A percentile compares a stretch with the other conserved stretches of the same genome.
These are phyloP conservation scores for Nannoperca obscura DNA, from an alignment of 2,797 vertebrate genomes.

Conservation along the genomic window DNA sequence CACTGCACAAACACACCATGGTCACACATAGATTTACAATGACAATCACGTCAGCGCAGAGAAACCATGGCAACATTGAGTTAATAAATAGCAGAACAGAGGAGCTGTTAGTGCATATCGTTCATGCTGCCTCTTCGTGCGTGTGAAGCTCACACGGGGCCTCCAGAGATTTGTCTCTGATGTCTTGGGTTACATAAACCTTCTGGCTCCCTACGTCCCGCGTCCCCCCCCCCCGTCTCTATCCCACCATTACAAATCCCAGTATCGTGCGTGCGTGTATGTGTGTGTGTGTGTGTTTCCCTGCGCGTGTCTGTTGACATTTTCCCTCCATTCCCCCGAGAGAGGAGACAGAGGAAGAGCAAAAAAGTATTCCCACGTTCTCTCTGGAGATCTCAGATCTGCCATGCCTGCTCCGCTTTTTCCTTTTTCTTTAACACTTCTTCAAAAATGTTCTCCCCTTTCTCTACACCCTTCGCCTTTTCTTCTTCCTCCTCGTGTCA, in stretches of 20 bases:
- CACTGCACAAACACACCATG: conserved; percentile 37
- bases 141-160: conserved; percentile 51
- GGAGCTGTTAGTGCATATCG: conserved; percentile 57
- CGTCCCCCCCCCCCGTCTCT: not conserved
- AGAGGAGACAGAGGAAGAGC: conserved; percentile 66
- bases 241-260: conserved; percentile 60
- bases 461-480: conserved; percentile 35
- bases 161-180: conserved; percentile 68
- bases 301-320: conserved; percentile 72
- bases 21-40: conserved; percentile 66
- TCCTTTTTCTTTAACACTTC: conserved; percentile 48
- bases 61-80: conserved; percentile 80
- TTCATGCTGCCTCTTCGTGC: conserved; percentile 52
- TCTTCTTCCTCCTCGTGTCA: conserved; percentile 44
- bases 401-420: conserved; percentile 67
- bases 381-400: conserved; percentile 70
- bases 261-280: conserved; percentile 39
- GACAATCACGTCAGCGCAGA: conserved; percentile 62
- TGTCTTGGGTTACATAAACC: conserved; percentile 75
- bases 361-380: conserved; percentile 77
- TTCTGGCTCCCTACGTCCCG: conserved; percentile 51
- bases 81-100: conserved; percentile 78
- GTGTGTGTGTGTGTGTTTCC: conserved; percentile 28
- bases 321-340: conserved; percentile 71
- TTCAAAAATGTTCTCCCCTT: conserved; percentile 25